Evolutionary conservation across 2,797 vertebrate genomes (phyloP).

Genomic region (Ara ararauna): DNA sequence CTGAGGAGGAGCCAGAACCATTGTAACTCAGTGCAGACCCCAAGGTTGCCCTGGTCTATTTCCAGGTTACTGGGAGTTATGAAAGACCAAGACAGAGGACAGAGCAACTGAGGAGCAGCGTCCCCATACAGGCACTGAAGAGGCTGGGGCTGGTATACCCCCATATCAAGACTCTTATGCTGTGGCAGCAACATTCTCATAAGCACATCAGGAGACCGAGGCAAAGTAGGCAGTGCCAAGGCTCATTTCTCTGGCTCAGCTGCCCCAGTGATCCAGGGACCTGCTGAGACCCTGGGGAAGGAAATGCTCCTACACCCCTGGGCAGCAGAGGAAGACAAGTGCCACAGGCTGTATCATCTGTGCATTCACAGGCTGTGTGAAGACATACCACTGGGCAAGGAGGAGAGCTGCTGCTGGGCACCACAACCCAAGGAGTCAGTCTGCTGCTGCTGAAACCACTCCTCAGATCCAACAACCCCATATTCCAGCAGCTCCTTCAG

Average conservation of each 20-base stretch:
- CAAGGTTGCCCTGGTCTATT: neutral
- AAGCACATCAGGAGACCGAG: neutral
- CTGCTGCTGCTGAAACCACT: neutral
- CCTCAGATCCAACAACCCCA: neutral
- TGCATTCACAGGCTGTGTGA: neutral
- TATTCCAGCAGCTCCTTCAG: fast-evolving
- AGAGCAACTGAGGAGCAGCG: neutral
- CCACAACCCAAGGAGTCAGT: neutral
- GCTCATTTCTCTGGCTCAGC: neutral
- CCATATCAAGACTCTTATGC: neutral
- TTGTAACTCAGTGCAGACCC: neutral
- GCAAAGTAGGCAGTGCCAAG: neutral
- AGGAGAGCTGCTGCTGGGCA: neutral
- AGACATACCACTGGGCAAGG: neutral
- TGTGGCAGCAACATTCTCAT: neutral
- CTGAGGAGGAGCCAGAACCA: neutral
- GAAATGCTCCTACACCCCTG: fast-evolving
- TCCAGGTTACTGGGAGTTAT: neutral
- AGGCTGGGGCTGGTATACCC: neutral
- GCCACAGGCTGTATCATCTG: neutral
- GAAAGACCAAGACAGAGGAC: neutral
- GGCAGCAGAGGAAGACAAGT: neutral
- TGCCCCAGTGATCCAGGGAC: neutral
- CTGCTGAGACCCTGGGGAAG: neutral
- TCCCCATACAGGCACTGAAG: neutral